Base-by-base conservation (phyloP, 2,797 vertebrate genomes). In the Balearica regulorum region DNA sequence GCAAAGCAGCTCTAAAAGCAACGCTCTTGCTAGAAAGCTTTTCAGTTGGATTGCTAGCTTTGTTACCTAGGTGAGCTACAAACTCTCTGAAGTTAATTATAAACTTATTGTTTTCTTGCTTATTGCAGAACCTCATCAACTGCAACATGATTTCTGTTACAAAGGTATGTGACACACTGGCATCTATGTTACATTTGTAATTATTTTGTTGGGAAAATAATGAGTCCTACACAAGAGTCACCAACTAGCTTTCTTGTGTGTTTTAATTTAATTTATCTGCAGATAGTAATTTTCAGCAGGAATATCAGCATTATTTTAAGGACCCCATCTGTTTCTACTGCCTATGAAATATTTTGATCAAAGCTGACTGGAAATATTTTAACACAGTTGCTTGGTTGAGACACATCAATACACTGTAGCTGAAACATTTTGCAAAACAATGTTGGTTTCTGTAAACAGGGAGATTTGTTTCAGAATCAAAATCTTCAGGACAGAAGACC, bases 141-240 rank as follows among this genome's bases (percentile, higher is more conserved):
- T 99, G 99, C 97, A 99, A 99, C 65, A 90, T 99, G 73, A 98
- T 98, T 95, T 98, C 98, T 15, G 94, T 98, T 89, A 96, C 96
- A 76, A 98, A 99, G 98, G 98, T 99, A 98, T 54, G 98, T 97
- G 31, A 39, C 8, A 31, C 19, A 33, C 20, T 61, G 2, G 1
- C 24, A 11, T 15, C 51, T 46, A 10, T 62, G n/a, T 41, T 81
- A 35, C 10, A 8, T 28, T 24, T 73, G 9, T 41, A 49, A 37
- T 53, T 43, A 54, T 5, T 58, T 65, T 6, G 33, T 3, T 66
- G 15, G 28, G 13, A 57, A 90, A 90, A 54, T 78, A 53, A 17
- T 10, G 4, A 57, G 10, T 48, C 17, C 24, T 4, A 11, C 1
- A 1, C 14, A 37, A 70, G 41, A 66, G 17, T 12, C 7, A 60